Conservation (phyloP, 2,888 invertebrate genomes). For the Ophioninae sp. region DNA sequence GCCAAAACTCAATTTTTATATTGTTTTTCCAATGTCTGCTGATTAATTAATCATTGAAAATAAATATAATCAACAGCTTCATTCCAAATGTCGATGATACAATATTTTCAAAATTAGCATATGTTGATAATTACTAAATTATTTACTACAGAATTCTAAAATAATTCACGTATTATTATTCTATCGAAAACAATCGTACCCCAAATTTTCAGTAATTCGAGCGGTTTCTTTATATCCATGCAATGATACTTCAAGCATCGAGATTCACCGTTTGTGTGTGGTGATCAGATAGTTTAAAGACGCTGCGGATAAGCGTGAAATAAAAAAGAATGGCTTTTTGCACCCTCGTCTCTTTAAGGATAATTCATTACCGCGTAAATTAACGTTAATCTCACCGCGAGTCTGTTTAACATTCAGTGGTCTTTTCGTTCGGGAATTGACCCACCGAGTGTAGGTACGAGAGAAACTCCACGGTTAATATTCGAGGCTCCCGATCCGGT, state of each 20-base stretch:
- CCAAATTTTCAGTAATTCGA: too few species aligned
- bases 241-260: slow-evolving; percentile 3
- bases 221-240: too few species aligned
- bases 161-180: too few species aligned
- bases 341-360: slow-evolving; percentile 60
- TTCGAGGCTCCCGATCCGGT: slow-evolving; percentile 61
- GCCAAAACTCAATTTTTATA: too few species aligned
- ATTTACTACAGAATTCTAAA: too few species aligned
- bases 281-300: slow-evolving; percentile 42
- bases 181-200: too few species aligned
- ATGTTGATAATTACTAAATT: too few species aligned
- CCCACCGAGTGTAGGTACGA: slow-evolving; percentile 69
- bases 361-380: slow-evolving; percentile 75
- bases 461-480: slow-evolving; percentile 12
- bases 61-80: too few species aligned
- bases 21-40: too few species aligned
- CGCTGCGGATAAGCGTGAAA: slow-evolving; percentile 21
- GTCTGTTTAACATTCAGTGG: slow-evolving; percentile 45
- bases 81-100: too few species aligned
- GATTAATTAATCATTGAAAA: too few species aligned
- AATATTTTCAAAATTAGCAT: too few species aligned
- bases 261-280: slow-evolving; percentile 32
- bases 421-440: slow-evolving; percentile 60
- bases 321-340: slow-evolving; percentile 65
- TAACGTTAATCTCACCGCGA: slow-evolving; percentile 67